phyloP scores from a whole-genome alignment of 2,113 vertebrate species.

The Daboia siamensis region DNA sequence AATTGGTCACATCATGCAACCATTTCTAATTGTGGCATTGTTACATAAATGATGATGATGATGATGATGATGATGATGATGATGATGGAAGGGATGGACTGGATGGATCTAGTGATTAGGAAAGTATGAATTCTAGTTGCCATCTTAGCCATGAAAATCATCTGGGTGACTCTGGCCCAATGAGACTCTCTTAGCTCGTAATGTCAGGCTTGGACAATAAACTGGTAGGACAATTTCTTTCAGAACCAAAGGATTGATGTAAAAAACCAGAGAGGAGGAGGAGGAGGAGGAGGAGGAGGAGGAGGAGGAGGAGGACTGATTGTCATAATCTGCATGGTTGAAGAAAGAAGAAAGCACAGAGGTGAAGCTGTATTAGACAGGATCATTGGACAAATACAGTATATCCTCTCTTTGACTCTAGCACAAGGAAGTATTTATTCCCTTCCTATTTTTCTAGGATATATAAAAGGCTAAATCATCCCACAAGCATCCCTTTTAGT shows the following conservation, averaged over 20 bases:
- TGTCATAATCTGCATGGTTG: background rate
- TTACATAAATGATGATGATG: background rate
- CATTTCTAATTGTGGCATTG: background rate
- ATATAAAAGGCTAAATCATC: background rate
- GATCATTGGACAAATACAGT: background rate
- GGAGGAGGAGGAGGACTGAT: too few species aligned
- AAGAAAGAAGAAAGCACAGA: background rate
- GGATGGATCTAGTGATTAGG: background rate
- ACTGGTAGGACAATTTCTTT: background rate
- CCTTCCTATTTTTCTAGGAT: background rate
- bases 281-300: too few species aligned
- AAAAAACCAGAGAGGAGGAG: background rate
- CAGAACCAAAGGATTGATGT: background rate
- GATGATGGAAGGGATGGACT: background rate
- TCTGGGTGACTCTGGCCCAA: background rate
- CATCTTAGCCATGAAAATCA: background rate
- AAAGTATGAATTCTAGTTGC: background rate
- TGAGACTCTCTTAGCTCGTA: background rate
- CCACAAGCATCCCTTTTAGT: background rate
- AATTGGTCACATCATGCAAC: background rate
- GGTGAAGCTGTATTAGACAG: background rate
- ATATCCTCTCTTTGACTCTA: background rate
- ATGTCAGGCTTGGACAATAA: background rate
- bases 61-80: too few species aligned
- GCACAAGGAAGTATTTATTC: background rate